These are phyloP conservation scores for Macrophya alboannulata DNA, from an alignment of 2,888 invertebrate genomes.

Conservation along the genomic window DNA sequence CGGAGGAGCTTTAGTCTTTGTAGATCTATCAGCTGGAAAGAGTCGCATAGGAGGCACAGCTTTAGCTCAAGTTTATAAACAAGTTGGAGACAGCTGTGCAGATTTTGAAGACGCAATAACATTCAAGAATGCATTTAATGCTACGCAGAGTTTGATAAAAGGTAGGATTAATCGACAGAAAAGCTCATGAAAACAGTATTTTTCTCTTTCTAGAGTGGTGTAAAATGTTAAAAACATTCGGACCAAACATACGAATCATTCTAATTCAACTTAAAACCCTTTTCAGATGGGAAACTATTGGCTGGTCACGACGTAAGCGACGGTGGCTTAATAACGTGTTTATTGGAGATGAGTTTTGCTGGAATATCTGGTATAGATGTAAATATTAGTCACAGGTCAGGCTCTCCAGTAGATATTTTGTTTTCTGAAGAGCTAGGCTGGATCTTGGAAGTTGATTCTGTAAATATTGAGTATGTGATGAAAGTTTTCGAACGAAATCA, in stretches of 20 bases:
- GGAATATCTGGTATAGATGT: conserved; percentile 91
- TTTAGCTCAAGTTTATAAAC: conserved; percentile 94
- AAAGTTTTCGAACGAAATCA: conserved; percentile 83
- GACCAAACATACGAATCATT: conserved; percentile 18
- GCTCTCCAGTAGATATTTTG: conserved; percentile 85
- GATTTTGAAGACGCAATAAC: conserved; percentile 88
- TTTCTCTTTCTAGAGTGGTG: background rate
- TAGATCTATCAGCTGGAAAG: conserved; percentile 89
- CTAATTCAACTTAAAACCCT: conserved; percentile 39
- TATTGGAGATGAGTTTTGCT: conserved; percentile 98
- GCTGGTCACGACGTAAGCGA: conserved; percentile 98
- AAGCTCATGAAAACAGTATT: background rate
- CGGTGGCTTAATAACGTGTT: conserved; percentile 94
- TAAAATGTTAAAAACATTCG: conserved; percentile 35
- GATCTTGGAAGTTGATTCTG: conserved; percentile 87
- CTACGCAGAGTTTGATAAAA: conserved; percentile 92
- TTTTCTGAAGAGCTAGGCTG: conserved; percentile 95
- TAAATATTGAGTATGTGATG: conserved; percentile 83
- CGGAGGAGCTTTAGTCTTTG: conserved; percentile 87
- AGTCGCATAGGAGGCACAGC: conserved; percentile 95
- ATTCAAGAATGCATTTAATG: conserved; percentile 89
- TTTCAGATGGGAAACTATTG: conserved; percentile 85
- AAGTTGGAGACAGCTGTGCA: conserved; percentile 90
- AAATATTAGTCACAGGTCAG: conserved; percentile 83
- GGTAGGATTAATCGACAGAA: conserved; percentile 79